Conservation (phyloP, 2,113 vertebrate genomes). For the Actinemys pallida region DNA sequence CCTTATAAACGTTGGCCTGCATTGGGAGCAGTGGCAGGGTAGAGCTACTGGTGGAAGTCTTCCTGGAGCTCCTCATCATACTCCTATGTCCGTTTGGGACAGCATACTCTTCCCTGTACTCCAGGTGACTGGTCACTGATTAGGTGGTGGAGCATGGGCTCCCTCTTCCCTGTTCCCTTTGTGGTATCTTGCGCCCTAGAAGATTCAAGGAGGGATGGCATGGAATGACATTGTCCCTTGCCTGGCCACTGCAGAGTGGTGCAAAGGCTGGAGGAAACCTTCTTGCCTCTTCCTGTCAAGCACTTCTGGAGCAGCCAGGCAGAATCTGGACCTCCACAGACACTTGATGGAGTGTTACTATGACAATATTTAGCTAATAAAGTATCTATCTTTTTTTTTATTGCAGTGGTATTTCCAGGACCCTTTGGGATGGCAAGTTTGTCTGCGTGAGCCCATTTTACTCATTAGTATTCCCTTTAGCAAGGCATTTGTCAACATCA, state of each 20-base stretch:
- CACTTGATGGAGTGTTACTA: too few species aligned
- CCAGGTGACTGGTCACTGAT: background rate
- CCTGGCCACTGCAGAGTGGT: background rate
- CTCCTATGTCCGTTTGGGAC: background rate
- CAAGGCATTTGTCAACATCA: slow-evolving; percentile 41
- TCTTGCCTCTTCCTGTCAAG: background rate
- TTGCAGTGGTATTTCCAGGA: background rate
- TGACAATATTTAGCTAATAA: background rate
- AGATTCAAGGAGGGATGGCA: background rate
- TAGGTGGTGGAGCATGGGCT: background rate
- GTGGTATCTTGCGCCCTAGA: background rate
- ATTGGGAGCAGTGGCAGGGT: background rate
- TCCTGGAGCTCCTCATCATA: background rate
- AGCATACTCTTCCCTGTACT: background rate
- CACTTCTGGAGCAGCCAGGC: too few species aligned
- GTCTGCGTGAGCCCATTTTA: background rate
- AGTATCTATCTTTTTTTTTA: background rate
- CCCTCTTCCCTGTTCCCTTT: rapidly evolving
- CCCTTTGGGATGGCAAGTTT: background rate
- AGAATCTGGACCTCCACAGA: too few species aligned
- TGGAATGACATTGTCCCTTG: background rate
- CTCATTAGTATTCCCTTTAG: background rate
- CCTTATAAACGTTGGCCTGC: background rate
- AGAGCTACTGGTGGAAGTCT: background rate
- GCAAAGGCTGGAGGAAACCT: background rate